Evolutionary conservation across 2,888 invertebrate species (phyloP).

Genomic region (Melinaea marsaeus): DNA sequence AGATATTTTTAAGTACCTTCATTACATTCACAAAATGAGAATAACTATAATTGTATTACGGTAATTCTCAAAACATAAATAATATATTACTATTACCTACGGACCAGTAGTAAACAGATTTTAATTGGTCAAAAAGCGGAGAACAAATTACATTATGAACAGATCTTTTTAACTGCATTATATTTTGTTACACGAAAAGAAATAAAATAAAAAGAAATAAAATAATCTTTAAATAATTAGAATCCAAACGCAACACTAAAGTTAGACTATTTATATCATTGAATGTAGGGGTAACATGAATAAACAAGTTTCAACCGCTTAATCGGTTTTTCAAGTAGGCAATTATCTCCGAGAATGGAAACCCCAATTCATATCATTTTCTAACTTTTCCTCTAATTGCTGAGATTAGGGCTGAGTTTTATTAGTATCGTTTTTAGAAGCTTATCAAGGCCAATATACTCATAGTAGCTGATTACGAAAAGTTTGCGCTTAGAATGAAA

Average conservation of each 20-base stretch:
- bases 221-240: too few relatives aligned
- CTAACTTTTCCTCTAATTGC: conserved; percentile 12
- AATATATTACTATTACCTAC: too few relatives aligned
- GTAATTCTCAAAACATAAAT: too few relatives aligned
- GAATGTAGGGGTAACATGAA: not conserved
- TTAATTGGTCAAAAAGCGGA: too few relatives aligned
- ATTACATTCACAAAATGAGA: too few relatives aligned
- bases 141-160: too few relatives aligned
- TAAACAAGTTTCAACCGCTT: conserved; percentile 8
- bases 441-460: not conserved
- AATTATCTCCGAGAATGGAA: conserved; percentile 17
- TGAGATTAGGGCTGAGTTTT: conserved; percentile 1
- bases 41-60: too few relatives aligned
- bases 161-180: too few relatives aligned
- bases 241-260: not conserved
- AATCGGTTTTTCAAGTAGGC: conserved; percentile 20
- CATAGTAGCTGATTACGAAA: not conserved
- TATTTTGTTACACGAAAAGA: too few relatives aligned
- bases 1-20: too few relatives aligned
- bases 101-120: too few relatives aligned
- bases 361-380: conserved; percentile 16
- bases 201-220: too few relatives aligned
- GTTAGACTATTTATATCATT: not conserved
- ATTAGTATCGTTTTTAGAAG: not conserved
- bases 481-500: not conserved